Conservation (phyloP, 2,888 invertebrate genomes). For the Candidula unifasciata region DNA sequence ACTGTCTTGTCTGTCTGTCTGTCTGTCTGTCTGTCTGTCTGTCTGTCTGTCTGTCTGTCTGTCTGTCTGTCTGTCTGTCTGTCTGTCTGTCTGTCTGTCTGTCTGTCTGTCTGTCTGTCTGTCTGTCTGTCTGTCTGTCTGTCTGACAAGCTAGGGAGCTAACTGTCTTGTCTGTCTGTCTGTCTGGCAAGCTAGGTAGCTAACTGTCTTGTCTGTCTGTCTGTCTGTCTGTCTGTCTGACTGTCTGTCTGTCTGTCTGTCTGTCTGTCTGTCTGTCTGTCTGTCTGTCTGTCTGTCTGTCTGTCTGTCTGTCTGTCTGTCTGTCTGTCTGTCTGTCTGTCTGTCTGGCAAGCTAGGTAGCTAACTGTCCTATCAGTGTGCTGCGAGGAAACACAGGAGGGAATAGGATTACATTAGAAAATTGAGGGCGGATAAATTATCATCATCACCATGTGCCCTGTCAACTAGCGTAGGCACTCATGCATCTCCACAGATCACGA, state of each 20-base stretch:
- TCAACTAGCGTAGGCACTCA: too few relatives aligned
- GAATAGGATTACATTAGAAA: too few relatives aligned
- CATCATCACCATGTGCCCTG: too few relatives aligned
- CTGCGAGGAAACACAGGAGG: too few relatives aligned
- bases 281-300: background rate
- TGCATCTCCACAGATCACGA: too few relatives aligned
- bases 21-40: constrained; percentile 20
- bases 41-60: background rate
- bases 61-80: background rate
- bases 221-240: background rate
- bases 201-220: background rate
- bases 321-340: background rate
- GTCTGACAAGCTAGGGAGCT: background rate
- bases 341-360: background rate
- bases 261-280: background rate
- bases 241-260: background rate
- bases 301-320: background rate
- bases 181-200: background rate
- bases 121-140: constrained; percentile 6
- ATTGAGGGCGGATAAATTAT: too few relatives aligned
- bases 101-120: background rate
- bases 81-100: background rate
- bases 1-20: background rate
- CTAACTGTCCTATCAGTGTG: too few relatives aligned
- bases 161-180: background rate